phyloP scores from a whole-genome alignment of 2,113 vertebrate genomes.

The Hippocampus barbouri region DNA sequence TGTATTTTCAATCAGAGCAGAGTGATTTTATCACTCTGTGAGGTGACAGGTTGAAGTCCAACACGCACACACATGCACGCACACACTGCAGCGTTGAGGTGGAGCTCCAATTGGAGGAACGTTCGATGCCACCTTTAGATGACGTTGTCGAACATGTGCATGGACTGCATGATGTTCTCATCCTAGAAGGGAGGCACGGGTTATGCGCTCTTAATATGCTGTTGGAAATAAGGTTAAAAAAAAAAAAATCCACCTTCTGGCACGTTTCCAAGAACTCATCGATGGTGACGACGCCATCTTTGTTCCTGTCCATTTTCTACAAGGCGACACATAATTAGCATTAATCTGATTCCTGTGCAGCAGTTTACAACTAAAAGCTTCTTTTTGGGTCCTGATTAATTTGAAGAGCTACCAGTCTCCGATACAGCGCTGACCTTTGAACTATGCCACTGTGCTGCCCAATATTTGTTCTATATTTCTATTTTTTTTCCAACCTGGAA shows the following conservation, averaged over 20 bases:
- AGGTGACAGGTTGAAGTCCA: background rate
- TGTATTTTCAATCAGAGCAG: too few species aligned
- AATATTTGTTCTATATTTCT: background rate
- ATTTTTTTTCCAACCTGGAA: constrained; percentile 79
- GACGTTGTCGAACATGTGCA: constrained; percentile 89
- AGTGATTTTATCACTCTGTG: too few species aligned
- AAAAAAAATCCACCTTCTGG: constrained; percentile 68
- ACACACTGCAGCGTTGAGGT: background rate
- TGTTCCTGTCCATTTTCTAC: constrained; percentile 96
- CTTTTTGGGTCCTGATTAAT: too few species aligned
- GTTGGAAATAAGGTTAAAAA: background rate
- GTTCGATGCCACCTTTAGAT: constrained; percentile 71
- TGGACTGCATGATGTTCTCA: constrained; percentile 91
- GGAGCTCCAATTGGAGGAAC: background rate
- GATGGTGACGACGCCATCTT: constrained; percentile 88
- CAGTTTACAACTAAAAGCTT: background rate
- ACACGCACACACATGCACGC: background rate
- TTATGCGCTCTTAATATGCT: background rate
- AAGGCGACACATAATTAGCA: constrained; percentile 1
- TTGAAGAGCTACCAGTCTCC: background rate
- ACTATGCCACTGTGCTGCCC: background rate
- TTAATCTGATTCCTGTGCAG: background rate
- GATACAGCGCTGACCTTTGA: background rate
- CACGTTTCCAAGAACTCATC: constrained; percentile 93
- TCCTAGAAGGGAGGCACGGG: constrained; percentile 69